Evolutionary conservation across 2,113 vertebrate species (phyloP), one percentile per base, ranked within the genome.

Genomic region (Gallinago undulata): DNA sequence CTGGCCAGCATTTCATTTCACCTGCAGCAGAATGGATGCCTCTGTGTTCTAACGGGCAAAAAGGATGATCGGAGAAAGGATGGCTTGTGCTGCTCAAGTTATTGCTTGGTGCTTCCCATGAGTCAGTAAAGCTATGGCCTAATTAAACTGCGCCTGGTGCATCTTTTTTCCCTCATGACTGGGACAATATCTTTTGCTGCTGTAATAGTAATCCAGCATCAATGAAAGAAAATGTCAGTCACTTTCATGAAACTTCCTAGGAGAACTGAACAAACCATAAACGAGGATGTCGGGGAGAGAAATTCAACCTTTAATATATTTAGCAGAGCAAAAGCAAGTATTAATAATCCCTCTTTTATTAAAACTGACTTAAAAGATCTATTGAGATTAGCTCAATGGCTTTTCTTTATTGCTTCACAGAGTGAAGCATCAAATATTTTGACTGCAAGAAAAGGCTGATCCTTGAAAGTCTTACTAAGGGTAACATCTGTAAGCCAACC

Each of bases 311-410:
- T 91, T 95, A 87, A 94, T 96, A 76, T 92, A 90, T 93, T 93
- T 95, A 85, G 21, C 76, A 48, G 69, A 81, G 70, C 35, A 88
- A 86, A 28, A 91, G 21, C 69, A 93, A 93, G 74, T 80, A 60
- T 88, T 95, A 73, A 43, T 76, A 97, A 95, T 94, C 48, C 39
- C 31, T 67, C 30, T 96, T 97, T 98, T 96, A 94, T 95, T 97
- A 97, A 97, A 97, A 47, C 15, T 48, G 86, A 75, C 31, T 94
- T 85, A 91, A 93, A 80, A 96, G 90, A 87, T 96, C 68, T 91
- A 57, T 75, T 84, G 75, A 94, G 64, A 66, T 92, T 87, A 80
- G 37, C 21, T 62, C 14, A 72, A 22, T 74, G 78, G 16, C 19
- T 88, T 94, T 94, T 84, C 33, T 87, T 93, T 95, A 89, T 96